Percentiles rank a stretch among this genome's conserved stretches.
These are phyloP conservation scores for Ennomos fuscantarius DNA, from an alignment of 2,888 invertebrate species.

Conservation along the genomic window DNA sequence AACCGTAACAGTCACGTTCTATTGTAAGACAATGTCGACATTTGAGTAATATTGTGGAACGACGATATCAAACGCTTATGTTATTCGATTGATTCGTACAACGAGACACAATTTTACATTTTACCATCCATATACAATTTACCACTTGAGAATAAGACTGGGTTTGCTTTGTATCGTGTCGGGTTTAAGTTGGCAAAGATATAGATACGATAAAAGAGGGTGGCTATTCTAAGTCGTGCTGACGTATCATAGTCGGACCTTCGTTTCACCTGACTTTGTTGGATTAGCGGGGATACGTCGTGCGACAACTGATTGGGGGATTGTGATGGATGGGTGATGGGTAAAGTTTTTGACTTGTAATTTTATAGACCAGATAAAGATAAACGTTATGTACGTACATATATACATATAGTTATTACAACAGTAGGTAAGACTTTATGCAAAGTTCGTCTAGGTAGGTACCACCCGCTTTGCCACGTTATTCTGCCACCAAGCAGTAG, in stretches of 20 bases:
- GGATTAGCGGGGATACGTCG: slow-evolving; percentile 56
- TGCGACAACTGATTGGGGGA: neutral
- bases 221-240: slow-evolving; percentile 79
- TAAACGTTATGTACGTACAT: no score
- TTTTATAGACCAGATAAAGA: no score
- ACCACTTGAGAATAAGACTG: slow-evolving; percentile 15
- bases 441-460: no score
- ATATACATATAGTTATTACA: no score
- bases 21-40: slow-evolving; percentile 49
- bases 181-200: slow-evolving; percentile 27
- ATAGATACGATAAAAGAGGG: slow-evolving; percentile 70
- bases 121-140: slow-evolving; percentile 40
- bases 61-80: slow-evolving; percentile 71
- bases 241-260: slow-evolving; percentile 77
- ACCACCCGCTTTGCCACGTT: no score
- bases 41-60: slow-evolving; percentile 60
- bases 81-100: slow-evolving; percentile 75
- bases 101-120: slow-evolving; percentile 52
- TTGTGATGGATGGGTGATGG: no score
- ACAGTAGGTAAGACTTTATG: no score
- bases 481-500: no score
- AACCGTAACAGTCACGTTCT: slow-evolving; percentile 26
- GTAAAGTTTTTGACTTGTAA: no score
- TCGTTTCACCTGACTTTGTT: slow-evolving; percentile 74
- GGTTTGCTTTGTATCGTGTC: slow-evolving; percentile 27